A percentile compares a stretch with the other conserved stretches of the same genome.
Conservation (phyloP, 1,140 invertebrate genomes). For the Tetramorium alpestre region DNA sequence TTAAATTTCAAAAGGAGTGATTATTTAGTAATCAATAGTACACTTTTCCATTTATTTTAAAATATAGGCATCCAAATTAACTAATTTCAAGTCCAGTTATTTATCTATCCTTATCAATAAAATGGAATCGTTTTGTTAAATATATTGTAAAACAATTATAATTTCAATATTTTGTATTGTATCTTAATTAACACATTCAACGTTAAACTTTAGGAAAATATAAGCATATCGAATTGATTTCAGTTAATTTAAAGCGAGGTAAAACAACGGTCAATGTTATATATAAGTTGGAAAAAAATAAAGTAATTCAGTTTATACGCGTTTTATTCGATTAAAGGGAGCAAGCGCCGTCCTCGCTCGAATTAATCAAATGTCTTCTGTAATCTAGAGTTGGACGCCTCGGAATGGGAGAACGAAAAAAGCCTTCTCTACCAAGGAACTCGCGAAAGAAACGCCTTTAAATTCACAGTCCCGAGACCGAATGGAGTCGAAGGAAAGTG, state of each 20-base stretch:
- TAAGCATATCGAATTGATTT: not conserved
- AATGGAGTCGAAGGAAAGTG: slow-evolving; percentile 48
- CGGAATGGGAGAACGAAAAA: slow-evolving; percentile 13
- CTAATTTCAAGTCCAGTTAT: not conserved
- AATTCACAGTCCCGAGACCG: slow-evolving; percentile 34
- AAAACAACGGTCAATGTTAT: slow-evolving; percentile 3
- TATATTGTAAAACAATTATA: not conserved
- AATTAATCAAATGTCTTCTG: slow-evolving; percentile 57
- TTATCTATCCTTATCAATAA: not conserved
- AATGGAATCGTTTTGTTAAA: not conserved
- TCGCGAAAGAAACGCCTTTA: slow-evolving; percentile 41
- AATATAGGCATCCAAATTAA: not conserved
- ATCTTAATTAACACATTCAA: not conserved
- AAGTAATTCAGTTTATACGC: slow-evolving; percentile 51
- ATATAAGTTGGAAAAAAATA: slow-evolving; percentile 13
- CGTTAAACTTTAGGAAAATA: not conserved
- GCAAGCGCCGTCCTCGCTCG: slow-evolving; percentile 20
- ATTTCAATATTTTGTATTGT: not conserved
- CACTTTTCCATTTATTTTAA: not conserved
- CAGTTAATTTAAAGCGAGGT: not conserved
- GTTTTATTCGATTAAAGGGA: slow-evolving; percentile 44
- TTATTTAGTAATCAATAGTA: not conserved
- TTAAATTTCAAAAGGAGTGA: not conserved
- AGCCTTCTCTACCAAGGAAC: slow-evolving; percentile 19
- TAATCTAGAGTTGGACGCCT: slow-evolving; percentile 49